phyloP scores from a whole-genome alignment of 2,888 invertebrate genomes.

The Agelastica alni region DNA sequence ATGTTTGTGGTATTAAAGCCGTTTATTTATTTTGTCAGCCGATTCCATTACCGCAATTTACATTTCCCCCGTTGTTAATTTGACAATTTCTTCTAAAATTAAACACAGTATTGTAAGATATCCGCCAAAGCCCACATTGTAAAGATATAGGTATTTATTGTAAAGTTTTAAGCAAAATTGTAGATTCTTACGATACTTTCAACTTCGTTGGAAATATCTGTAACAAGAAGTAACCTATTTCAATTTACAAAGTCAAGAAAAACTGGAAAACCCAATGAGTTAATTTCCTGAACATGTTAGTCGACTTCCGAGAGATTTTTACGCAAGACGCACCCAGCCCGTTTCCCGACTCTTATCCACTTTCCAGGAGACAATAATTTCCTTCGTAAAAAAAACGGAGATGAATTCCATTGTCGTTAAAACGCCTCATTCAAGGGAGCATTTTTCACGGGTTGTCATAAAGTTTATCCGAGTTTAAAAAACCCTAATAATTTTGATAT shows the following conservation, averaged over 20 bases:
- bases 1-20: no score
- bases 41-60: no score
- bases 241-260: background rate
- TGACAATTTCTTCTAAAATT: no score
- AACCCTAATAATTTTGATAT: background rate
- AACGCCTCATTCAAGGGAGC: background rate
- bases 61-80: no score
- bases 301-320: background rate
- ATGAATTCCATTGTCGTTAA: background rate
- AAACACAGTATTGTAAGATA: no score
- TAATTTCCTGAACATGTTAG: conserved; percentile 5
- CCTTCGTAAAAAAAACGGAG: conserved; percentile 1
- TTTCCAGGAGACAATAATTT: conserved; percentile 2
- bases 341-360: background rate
- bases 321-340: background rate
- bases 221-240: background rate
- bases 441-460: background rate
- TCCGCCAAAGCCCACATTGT: no score
- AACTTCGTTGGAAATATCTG: background rate
- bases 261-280: conserved; percentile 2
- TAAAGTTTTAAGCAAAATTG: no score
- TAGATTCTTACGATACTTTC: no score
- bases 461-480: background rate
- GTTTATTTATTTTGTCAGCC: no score
- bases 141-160: no score